Base-by-base conservation (phyloP, 2,888 invertebrate species). In the Cantharis flavilabris region DNA sequence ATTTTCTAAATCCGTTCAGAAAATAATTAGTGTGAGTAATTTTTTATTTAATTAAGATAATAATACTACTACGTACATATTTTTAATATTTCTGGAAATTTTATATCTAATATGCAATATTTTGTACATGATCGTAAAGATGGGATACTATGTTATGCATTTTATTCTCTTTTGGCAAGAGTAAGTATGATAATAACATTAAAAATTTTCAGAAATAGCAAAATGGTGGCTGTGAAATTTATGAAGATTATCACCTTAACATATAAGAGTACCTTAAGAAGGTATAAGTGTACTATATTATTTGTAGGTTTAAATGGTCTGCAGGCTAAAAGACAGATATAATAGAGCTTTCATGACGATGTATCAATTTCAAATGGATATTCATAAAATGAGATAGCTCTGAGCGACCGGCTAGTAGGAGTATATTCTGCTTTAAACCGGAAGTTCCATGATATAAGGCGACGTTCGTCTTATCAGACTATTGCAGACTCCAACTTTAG, bases 371-470 rank as follows among this genome's bases (percentile, higher is more conserved):
- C 71, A 75, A 72, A 73, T 80, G 81, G 81, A 81, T 81, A 80
- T 81, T 81, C 81, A 81, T 81, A 81, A 81, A 81, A 81, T 76
- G 76, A 81, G 80, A 81, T 81, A 81, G 81, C 81, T 81, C 78
- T 70, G 77, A 74, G 72, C 76, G 76, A 63, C 76, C 73, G 74
- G 79, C 79, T 79, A 76, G 62, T 76, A 26, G 20, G 77, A 71
- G 75, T 79, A 79, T 77, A 79, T 79, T 79, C 77, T 77, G 18
- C 76, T 73, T 75, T 77, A 76, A 79, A 79, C 79, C 78, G 78
- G 79, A 78, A 76, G 80, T 73, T 67, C 77, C 73, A 79, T 80
- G 81, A 81, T 80, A 80, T 79, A 80, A 80, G 79, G 80, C 80
- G 82, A 79, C 79, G 79, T 78, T 76, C 80, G 81, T 79, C 81